Conservation (phyloP, 1,140 invertebrate species). For the Hyles vespertilio region DNA sequence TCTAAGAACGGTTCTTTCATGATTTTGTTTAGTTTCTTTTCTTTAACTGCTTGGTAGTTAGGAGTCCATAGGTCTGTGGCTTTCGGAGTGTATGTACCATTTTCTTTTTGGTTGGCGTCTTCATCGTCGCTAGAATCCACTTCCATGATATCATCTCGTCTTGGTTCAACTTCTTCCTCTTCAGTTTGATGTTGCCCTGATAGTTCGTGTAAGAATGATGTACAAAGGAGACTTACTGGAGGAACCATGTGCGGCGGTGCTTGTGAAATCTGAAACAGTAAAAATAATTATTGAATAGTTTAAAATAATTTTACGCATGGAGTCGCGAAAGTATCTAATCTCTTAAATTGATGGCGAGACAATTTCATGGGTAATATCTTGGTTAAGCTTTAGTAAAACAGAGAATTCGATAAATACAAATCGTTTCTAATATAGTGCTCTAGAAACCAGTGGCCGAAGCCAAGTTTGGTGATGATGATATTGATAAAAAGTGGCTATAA, state of each 20-base stretch:
- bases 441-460: too few species aligned
- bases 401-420: too few species aligned
- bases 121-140: slow-evolving; percentile 48
- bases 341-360: too few species aligned
- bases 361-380: too few species aligned
- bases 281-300: too few species aligned
- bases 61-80: slow-evolving; percentile 49
- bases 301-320: too few species aligned
- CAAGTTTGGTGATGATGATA: too few species aligned
- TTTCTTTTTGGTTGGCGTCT: slow-evolving; percentile 24
- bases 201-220: slow-evolving; percentile 61
- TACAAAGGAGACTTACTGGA: slow-evolving; percentile 58
- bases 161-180: slow-evolving; percentile 24
- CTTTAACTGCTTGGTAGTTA: slow-evolving; percentile 53
- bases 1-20: slow-evolving; percentile 47
- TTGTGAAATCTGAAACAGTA: slow-evolving; percentile 51
- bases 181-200: slow-evolving; percentile 44
- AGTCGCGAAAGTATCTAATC: too few species aligned
- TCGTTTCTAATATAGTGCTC: too few species aligned
- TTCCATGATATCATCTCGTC: slow-evolving; percentile 31
- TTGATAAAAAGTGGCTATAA: too few species aligned
- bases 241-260: slow-evolving; percentile 67
- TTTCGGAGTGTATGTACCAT: slow-evolving; percentile 30
- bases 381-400: too few species aligned
- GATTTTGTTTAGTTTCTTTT: slow-evolving; percentile 59